Conservation (phyloP, 2,113 vertebrate species). For the Eleginops maclovinus region DNA sequence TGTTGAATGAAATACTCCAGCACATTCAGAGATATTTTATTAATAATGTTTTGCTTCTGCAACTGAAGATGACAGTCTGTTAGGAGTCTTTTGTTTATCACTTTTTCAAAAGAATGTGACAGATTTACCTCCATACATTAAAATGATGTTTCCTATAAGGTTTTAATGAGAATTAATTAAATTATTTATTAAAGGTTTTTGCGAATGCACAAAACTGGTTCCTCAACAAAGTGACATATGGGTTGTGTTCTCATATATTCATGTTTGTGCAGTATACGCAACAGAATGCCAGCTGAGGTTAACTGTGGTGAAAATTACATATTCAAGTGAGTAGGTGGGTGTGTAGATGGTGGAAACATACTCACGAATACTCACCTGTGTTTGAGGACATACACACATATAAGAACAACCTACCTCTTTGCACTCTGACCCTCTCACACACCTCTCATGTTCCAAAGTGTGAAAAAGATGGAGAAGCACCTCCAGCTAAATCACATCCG, state of each 20-base stretch:
- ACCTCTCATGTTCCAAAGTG: constrained; percentile 69
- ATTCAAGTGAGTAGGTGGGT: constrained; percentile 53
- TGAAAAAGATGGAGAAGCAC: constrained; percentile 64
- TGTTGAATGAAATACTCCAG: too few relatives aligned
- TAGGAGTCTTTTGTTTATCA: not conserved
- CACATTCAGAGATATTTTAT: too few relatives aligned
- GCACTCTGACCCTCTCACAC: constrained; percentile 35
- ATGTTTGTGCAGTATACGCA: constrained; percentile 21
- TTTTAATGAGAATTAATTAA: not conserved
- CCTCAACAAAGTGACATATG: constrained; percentile 4
- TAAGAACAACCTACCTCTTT: constrained; percentile 9
- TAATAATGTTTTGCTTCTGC: too few relatives aligned
- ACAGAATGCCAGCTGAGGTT: constrained; percentile 48
- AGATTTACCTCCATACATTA: too few relatives aligned
- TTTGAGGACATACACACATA: not conserved
- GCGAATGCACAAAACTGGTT: not conserved
- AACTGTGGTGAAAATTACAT: constrained; percentile 53
- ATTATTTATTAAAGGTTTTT: not conserved
- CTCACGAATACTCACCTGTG: constrained; percentile 6
- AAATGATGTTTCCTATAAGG: too few relatives aligned
- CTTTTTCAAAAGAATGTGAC: not conserved
- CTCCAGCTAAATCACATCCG: constrained; percentile 65
- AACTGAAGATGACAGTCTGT: too few relatives aligned
- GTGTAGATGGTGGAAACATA: constrained; percentile 9
- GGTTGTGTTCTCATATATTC: not conserved